These are phyloP conservation scores for Halichondria panicea DNA, from an alignment of 37 sponge, comb jelly and placozoan species.

Conservation along the genomic window DNA sequence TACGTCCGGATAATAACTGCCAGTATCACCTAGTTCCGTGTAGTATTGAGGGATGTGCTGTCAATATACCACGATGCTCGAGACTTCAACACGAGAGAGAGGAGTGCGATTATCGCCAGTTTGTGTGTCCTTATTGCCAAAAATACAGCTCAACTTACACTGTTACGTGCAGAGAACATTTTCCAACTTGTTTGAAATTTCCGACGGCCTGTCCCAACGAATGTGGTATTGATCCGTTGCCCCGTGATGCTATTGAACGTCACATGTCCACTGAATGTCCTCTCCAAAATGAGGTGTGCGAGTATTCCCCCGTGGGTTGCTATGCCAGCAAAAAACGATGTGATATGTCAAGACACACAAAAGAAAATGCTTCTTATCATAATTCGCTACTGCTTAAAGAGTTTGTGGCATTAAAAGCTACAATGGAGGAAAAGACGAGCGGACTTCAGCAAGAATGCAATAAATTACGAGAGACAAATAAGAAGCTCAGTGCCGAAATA, in stretches of 20 bases:
- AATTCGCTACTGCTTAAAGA: background rate
- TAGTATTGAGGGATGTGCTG: background rate
- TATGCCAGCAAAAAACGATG: no score
- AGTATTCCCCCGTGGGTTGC: no score
- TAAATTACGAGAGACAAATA: no score
- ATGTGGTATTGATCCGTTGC: background rate
- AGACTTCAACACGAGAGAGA: background rate
- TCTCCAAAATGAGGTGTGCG: no score
- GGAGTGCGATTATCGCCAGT: background rate
- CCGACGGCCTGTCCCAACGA: background rate
- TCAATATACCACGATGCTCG: background rate
- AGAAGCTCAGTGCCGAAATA: no score
- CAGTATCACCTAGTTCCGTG: background rate
- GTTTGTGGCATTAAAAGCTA: background rate
- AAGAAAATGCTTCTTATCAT: no score
- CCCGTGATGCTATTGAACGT: no score
- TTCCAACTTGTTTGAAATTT: background rate
- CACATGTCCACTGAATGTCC: no score
- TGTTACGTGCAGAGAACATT: background rate
- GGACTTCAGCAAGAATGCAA: no score
- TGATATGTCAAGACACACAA: no score
- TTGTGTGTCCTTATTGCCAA: conserved; percentile 1
- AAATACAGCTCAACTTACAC: background rate
- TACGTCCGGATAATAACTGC: background rate
- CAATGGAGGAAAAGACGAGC: no score